Conservation (phyloP, 2,888 invertebrate species). For the Chloroclystis v-ata region DNA sequence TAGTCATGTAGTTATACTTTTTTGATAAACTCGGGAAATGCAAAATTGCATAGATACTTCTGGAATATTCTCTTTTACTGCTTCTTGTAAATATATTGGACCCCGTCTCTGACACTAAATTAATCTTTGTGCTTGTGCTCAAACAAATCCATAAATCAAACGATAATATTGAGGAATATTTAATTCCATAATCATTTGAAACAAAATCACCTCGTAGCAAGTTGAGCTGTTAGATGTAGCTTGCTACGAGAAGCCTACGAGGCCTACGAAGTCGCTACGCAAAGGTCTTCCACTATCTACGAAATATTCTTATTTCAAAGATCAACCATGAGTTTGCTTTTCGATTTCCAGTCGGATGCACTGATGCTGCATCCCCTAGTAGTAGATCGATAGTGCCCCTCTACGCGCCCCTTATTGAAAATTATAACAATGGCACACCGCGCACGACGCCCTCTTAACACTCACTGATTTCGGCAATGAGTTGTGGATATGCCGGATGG, state of each 20-base stretch:
- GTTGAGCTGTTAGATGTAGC: background rate
- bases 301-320: slow-evolving; percentile 4
- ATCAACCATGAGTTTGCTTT: slow-evolving; percentile 35
- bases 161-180: too few relatives aligned
- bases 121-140: too few relatives aligned
- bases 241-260: background rate
- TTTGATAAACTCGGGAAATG: too few relatives aligned
- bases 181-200: too few relatives aligned
- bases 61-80: too few relatives aligned
- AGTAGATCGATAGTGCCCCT: slow-evolving; percentile 71
- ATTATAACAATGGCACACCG: slow-evolving; percentile 78
- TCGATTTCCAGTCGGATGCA: slow-evolving; percentile 70
- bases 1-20: too few relatives aligned
- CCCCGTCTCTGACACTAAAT: too few relatives aligned
- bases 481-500: slow-evolving; percentile 55
- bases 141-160: too few relatives aligned
- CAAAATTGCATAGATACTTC: too few relatives aligned
- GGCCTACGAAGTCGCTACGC: slow-evolving; percentile 13
- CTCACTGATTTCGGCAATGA: slow-evolving; percentile 73
- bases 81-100: too few relatives aligned
- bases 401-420: slow-evolving; percentile 78
- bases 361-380: slow-evolving; percentile 54
- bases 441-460: slow-evolving; percentile 69
- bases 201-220: too few relatives aligned
- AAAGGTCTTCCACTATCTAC: slow-evolving; percentile 1